Evolutionary conservation across 1,140 invertebrate genomes (phyloP).

Genomic region (Pinna nobilis): DNA sequence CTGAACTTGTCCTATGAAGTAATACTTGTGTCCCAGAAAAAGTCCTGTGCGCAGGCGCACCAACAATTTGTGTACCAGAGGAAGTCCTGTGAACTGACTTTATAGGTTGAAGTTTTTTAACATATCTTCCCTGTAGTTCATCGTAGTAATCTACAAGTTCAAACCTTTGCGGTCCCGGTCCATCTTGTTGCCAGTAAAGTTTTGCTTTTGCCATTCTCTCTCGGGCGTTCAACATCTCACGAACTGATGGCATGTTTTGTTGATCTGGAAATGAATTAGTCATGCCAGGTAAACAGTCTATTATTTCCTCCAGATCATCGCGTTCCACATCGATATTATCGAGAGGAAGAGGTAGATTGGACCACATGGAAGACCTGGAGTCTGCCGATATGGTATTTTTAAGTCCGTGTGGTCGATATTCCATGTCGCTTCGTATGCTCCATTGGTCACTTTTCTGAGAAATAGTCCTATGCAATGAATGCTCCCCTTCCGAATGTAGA

Average conservation of each 20-base stretch:
- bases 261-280: slow-evolving; percentile 38
- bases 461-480: slow-evolving; percentile 29
- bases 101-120: slow-evolving; percentile 34
- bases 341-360: slow-evolving; percentile 50
- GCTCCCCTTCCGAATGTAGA: slow-evolving; percentile 23
- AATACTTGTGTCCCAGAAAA: slow-evolving; percentile 40
- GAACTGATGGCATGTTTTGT: slow-evolving; percentile 30
- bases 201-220: slow-evolving; percentile 29
- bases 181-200: slow-evolving; percentile 41
- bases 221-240: slow-evolving; percentile 40
- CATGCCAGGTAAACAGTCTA: slow-evolving; percentile 55
- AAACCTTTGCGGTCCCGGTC: slow-evolving; percentile 44
- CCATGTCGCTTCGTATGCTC: slow-evolving; percentile 47
- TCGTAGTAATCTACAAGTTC: slow-evolving; percentile 58
- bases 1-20: slow-evolving; percentile 40
- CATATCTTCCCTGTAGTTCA: slow-evolving; percentile 41
- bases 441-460: slow-evolving; percentile 45
- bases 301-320: slow-evolving; percentile 44
- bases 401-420: slow-evolving; percentile 40
- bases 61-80: slow-evolving; percentile 38
- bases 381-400: slow-evolving; percentile 55
- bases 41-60: slow-evolving; percentile 33
- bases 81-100: slow-evolving; percentile 30
- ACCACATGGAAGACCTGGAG: slow-evolving; percentile 54
- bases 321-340: slow-evolving; percentile 49